Percentiles rank a stretch among this genome's conserved stretches.
phyloP scores from a whole-genome alignment of 2,113 vertebrate genomes.

The Panthera tigris region DNA sequence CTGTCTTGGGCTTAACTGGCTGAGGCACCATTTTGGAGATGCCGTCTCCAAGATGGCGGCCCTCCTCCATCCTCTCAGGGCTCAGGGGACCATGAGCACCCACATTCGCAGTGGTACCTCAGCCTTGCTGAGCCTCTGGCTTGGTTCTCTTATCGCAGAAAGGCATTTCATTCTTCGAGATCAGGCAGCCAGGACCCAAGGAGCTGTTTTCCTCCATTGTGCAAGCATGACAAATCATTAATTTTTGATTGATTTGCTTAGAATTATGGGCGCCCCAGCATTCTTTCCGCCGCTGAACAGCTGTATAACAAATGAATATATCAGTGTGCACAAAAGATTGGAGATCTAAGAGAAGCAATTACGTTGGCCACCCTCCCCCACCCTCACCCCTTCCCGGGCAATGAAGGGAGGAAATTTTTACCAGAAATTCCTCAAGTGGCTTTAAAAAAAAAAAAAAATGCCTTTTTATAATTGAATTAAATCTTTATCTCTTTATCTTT shows the following conservation, averaged over 20 bases:
- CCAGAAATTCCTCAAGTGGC: constrained; percentile 87
- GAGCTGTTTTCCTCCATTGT: constrained; percentile 82
- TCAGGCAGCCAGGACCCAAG: constrained; percentile 81
- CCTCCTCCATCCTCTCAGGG: not conserved
- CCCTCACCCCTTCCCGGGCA: constrained; percentile 79
- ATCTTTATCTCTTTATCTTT: constrained; percentile 81
- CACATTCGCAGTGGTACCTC: not conserved
- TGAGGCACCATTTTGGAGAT: constrained; percentile 50
- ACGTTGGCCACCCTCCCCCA: constrained; percentile 84
- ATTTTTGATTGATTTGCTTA: constrained; percentile 89
- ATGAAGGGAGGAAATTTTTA: constrained; percentile 83
- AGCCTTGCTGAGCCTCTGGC: not conserved
- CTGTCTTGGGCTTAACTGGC: not conserved
- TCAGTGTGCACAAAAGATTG: constrained; percentile 87
- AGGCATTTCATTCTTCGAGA: constrained; percentile 71
- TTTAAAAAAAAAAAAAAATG: constrained; percentile 72
- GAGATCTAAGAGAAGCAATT: constrained; percentile 87
- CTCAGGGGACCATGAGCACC: not conserved
- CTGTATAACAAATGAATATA: constrained; percentile 89
- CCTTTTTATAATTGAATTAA: constrained; percentile 81
- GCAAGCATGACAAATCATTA: constrained; percentile 89
- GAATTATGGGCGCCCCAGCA: constrained; percentile 87
- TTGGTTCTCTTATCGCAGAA: constrained; percentile 53
- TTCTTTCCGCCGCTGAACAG: constrained; percentile 87
- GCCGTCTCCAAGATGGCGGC: not conserved